Percentiles rank a stretch among this genome's conserved stretches.
Conservation (phyloP, 1,140 invertebrate genomes). For the Copidosoma floridanum region DNA sequence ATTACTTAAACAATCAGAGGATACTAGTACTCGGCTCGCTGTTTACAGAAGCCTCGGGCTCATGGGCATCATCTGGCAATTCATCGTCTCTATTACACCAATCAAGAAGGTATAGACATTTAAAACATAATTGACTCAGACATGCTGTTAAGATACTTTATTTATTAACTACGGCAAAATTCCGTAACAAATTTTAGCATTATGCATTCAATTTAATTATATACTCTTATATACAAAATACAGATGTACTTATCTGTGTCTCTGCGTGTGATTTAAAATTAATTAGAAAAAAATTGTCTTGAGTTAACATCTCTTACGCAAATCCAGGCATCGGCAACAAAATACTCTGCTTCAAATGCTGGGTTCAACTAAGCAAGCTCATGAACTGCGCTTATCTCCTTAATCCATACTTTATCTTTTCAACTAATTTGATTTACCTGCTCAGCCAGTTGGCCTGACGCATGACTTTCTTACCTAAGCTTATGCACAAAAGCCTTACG, state of each 20-base stretch:
- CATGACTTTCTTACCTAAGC: too few species aligned
- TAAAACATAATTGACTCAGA: background rate
- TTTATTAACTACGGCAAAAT: conserved; percentile 1
- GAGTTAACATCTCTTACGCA: conserved; percentile 9
- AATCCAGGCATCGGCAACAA: conserved; percentile 50
- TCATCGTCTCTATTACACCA: too few species aligned
- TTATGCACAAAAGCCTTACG: too few species aligned
- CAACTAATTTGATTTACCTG: conserved; percentile 44
- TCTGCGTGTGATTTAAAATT: conserved; percentile 9
- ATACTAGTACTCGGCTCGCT: too few species aligned
- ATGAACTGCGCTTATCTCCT: conserved; percentile 57
- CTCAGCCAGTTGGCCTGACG: conserved; percentile 30
- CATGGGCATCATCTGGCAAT: too few species aligned
- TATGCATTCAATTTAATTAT: too few species aligned
- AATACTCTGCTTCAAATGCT: conserved; percentile 50
- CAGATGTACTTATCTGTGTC: too few species aligned
- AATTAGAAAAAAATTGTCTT: background rate
- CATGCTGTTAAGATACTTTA: background rate
- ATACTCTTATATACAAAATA: too few species aligned
- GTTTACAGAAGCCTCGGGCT: too few species aligned
- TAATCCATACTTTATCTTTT: conserved; percentile 56
- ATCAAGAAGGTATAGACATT: too few species aligned
- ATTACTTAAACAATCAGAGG: too few species aligned
- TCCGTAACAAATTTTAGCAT: background rate
- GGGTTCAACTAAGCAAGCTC: conserved; percentile 55